These are phyloP conservation scores for Lampris incognitus DNA, from an alignment of 2,113 vertebrate species.

Conservation along the genomic window DNA sequence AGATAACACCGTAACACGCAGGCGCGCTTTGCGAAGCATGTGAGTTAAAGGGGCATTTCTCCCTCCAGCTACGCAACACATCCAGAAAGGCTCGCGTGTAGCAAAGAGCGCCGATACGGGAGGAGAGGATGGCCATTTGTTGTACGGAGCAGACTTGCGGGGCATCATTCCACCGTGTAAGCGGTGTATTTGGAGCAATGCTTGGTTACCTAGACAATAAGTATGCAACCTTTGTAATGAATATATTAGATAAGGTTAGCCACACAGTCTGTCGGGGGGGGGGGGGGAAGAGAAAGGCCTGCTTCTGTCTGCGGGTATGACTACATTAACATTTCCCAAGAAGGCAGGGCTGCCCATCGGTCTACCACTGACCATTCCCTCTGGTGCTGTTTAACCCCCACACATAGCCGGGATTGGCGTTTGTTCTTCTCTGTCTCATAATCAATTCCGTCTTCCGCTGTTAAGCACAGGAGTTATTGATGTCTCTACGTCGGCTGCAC, in stretches of 20 bases:
- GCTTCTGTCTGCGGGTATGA: constrained; percentile 50
- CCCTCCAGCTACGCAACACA: constrained; percentile 45
- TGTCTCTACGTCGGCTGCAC: constrained; percentile 64
- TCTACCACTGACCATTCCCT: constrained; percentile 46
- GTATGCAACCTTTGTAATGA: constrained; percentile 43
- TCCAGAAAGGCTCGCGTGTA: constrained; percentile 11
- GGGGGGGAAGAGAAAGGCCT: constrained; percentile 31
- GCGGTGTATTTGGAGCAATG: constrained; percentile 25
- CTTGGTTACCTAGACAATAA: constrained; percentile 37
- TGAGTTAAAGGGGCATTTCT: constrained; percentile 26
- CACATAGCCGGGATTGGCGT: constrained; percentile 51
- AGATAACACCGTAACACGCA: constrained; percentile 39
- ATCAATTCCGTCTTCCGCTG: constrained; percentile 66
- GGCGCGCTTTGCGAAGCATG: constrained; percentile 30
- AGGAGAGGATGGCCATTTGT: background rate
- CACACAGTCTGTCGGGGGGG: constrained; percentile 42
- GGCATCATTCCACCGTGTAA: background rate
- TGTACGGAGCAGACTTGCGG: constrained; percentile 2
- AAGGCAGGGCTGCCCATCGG: constrained; percentile 53
- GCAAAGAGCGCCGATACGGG: constrained; percentile 5
- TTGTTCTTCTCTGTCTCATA: constrained; percentile 68
- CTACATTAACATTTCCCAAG: constrained; percentile 69
- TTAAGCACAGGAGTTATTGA: constrained; percentile 76
- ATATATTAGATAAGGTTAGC: constrained; percentile 49
- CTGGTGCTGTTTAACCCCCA: constrained; percentile 58